Percentiles rank a stretch among this genome's conserved stretches.
Conservation (phyloP, 2,888 invertebrate species). For the Cephus rjabovi region DNA sequence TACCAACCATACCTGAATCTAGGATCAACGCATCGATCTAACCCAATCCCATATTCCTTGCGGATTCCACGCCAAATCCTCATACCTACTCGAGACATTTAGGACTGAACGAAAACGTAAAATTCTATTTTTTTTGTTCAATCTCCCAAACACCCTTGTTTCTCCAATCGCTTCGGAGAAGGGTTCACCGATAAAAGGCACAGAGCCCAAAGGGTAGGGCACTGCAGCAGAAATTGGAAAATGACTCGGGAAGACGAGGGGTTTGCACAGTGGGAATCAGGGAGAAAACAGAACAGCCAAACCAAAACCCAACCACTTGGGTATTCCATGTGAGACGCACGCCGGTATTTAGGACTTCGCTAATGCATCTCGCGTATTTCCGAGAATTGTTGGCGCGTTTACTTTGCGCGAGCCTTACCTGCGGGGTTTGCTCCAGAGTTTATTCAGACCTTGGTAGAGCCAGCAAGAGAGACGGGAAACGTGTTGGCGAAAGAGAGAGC, state of each 20-base stretch:
- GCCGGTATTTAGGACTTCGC: slow-evolving; percentile 51
- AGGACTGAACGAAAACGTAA: not conserved
- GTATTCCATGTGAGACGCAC: slow-evolving; percentile 48
- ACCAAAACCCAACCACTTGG: slow-evolving; percentile 33
- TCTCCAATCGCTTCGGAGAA: not conserved
- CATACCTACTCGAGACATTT: not conserved
- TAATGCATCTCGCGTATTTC: slow-evolving; percentile 53
- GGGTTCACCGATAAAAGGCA: not conserved
- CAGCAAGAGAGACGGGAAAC: not conserved
- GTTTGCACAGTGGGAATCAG: not conserved
- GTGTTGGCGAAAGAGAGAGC: not conserved
- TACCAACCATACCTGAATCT: not conserved
- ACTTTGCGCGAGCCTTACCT: slow-evolving; percentile 26
- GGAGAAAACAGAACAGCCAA: not conserved
- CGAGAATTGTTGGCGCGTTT: slow-evolving; percentile 52
- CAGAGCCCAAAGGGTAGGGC: not conserved
- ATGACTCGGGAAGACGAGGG: not conserved
- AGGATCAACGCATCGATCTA: not conserved
- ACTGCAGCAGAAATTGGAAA: not conserved
- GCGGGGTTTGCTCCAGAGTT: slow-evolving; percentile 3
- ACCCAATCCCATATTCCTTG: not conserved
- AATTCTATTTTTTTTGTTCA: not conserved
- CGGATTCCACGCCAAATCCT: not conserved
- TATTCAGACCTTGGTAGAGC: slow-evolving; percentile 6
- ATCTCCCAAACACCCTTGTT: not conserved